Percentiles rank a stretch among this genome's conserved stretches.
Evolutionary conservation across 2,888 invertebrate genomes (phyloP).

Genomic region (Eutolmus rufibarbis): DNA sequence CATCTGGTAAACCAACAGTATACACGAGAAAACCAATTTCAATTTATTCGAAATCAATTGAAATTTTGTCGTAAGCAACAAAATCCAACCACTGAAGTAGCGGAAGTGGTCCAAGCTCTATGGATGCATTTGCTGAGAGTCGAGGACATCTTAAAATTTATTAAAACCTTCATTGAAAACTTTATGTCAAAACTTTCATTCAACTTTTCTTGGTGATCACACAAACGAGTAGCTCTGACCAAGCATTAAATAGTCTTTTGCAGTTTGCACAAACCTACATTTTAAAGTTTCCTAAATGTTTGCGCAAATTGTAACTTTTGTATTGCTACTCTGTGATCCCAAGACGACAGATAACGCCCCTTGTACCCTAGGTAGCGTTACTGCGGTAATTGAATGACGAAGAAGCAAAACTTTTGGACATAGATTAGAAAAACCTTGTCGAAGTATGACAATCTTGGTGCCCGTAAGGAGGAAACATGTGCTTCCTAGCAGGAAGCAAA

Average conservation of each 20-base stretch:
- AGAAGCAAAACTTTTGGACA: neutral
- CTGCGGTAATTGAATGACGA: neutral
- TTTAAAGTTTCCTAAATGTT: neutral
- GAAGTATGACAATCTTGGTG: neutral
- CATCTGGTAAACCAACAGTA: neutral
- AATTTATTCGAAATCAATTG: neutral
- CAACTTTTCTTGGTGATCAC: neutral
- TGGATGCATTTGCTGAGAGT: neutral
- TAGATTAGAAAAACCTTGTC: neutral
- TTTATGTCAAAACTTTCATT: neutral
- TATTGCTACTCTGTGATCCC: neutral
- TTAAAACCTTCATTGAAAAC: neutral
- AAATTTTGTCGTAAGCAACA: neutral
- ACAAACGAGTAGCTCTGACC: neutral
- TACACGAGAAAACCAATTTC: neutral
- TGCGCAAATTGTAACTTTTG: neutral
- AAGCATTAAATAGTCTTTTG: neutral
- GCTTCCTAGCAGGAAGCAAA: neutral
- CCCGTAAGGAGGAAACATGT: neutral
- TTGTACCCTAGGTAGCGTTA: neutral
- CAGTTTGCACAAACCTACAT: neutral
- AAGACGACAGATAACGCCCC: neutral
- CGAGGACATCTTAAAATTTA: conserved; percentile 10
- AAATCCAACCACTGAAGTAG: neutral
- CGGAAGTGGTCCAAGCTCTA: neutral